Conservation (phyloP, 2,888 invertebrate species). For the Endotricha flammealis region DNA sequence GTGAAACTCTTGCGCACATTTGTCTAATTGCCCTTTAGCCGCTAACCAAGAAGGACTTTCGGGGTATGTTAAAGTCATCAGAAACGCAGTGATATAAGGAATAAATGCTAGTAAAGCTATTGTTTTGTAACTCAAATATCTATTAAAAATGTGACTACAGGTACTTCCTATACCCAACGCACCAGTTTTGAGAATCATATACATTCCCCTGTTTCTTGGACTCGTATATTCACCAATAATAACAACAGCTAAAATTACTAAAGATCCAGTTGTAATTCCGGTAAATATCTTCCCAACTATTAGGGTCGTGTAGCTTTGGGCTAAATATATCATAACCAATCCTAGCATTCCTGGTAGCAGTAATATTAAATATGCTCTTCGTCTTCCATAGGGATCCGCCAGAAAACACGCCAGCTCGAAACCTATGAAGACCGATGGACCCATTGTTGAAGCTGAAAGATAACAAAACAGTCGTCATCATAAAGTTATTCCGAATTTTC, state of each 20-base stretch:
- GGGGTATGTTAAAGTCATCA: conserved; percentile 61
- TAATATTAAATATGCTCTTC: conserved; percentile 20
- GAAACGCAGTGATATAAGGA: conserved; percentile 31
- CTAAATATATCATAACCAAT: conserved; percentile 34
- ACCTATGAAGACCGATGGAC: conserved; percentile 16
- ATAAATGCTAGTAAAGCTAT: conserved; percentile 33
- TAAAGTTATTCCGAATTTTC: too few relatives aligned
- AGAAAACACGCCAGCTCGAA: conserved; percentile 25
- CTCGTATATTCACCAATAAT: conserved; percentile 50
- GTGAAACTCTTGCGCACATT: conserved; percentile 67
- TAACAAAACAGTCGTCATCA: too few relatives aligned
- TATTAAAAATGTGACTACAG: conserved; percentile 30
- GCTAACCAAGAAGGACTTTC: conserved; percentile 81
- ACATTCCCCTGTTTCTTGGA: conserved; percentile 46
- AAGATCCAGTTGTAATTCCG: conserved; percentile 38
- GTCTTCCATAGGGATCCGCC: conserved; percentile 31
- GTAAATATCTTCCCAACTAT: conserved; percentile 36
- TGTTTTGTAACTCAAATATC: conserved; percentile 38
- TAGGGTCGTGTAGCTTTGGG: conserved; percentile 29
- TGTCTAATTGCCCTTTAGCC: conserved; percentile 56
- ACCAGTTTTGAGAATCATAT: conserved; percentile 47
- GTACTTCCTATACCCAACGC: conserved; percentile 2
- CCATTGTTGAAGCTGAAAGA: conserved; percentile 6
- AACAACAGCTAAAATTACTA: conserved; percentile 41
- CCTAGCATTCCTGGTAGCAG: conserved; percentile 28